Conservation (phyloP, 2,797 vertebrate genomes). For the Enteromius radiatus region DNA sequence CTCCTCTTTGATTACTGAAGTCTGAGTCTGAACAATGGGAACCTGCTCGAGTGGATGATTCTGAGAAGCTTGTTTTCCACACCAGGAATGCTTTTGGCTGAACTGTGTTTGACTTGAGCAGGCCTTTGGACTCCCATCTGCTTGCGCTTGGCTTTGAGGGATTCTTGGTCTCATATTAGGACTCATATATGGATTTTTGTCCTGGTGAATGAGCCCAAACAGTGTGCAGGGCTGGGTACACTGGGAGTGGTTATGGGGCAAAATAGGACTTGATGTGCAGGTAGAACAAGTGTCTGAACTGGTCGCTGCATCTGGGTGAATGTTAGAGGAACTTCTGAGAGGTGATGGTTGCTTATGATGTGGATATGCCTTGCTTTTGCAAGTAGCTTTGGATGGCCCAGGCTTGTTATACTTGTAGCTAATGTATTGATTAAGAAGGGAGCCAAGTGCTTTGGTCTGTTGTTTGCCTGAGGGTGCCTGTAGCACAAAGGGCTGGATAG, state of each 20-base stretch:
- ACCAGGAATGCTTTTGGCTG: background rate
- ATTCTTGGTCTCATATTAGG: constrained; percentile 13
- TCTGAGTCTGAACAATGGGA: constrained; percentile 42
- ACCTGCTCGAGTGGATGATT: constrained; percentile 56
- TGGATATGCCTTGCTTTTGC: constrained; percentile 68
- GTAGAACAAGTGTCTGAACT: constrained; percentile 87
- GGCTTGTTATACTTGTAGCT: constrained; percentile 81
- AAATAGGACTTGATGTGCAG: constrained; percentile 79
- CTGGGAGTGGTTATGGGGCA: constrained; percentile 50
- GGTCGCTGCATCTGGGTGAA: constrained; percentile 81
- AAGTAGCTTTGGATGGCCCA: constrained; percentile 61
- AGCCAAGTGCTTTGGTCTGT: constrained; percentile 75
- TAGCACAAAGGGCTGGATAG: constrained; percentile 94
- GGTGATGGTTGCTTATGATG: constrained; percentile 82
- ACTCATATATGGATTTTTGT: constrained; percentile 68
- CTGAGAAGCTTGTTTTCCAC: constrained; percentile 51
- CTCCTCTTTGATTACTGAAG: constrained; percentile 64
- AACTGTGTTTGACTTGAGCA: constrained; percentile 66
- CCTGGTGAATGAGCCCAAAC: constrained; percentile 62
- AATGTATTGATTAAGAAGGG: constrained; percentile 87
- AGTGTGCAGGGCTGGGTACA: constrained; percentile 61
- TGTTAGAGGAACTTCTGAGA: constrained; percentile 79
- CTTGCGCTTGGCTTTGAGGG: constrained; percentile 43
- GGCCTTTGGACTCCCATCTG: constrained; percentile 41
- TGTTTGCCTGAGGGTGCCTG: constrained; percentile 81